Base-by-base conservation (phyloP, 1,140 invertebrate genomes). In the Hetaerina americana region DNA sequence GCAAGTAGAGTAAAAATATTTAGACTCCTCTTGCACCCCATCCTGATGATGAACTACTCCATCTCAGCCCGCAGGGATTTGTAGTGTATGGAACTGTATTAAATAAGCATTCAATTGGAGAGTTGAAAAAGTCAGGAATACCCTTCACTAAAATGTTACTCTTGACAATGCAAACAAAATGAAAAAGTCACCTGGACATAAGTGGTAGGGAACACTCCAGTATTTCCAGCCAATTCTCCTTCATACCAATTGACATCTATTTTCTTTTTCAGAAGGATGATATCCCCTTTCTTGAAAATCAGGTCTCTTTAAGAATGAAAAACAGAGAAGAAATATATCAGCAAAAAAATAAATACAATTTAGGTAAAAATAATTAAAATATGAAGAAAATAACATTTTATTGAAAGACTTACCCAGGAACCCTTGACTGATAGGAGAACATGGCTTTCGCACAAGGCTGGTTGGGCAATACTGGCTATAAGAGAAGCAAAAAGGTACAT, bases 201-300 rank as follows among this genome's bases (percentile, higher is more conserved):
- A 76, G 88, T 91, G 24, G 93, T 85, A 25, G 94, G 94, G 80
- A 96, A 95, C 75, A 92, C 90, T 27, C 94, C 94, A 77, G 89
- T 87, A 76, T 89, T 87, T 5, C 88, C 89, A 72, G 88, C 88
- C 75, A 89, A 86, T 82, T 96, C 92, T 26, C 94, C 94, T 76
- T 92, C 89, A 79, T 89, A 96, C 94, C 94, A 97, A 81, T 95
- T 94, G 69, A 88, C 87, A 80, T 96, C 94, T 67, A 96, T 88
- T 80, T 92, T 90, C 78, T 92, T 92, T 71, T 88, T 86, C 1
- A 96, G 82, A 0, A 91, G 81, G 70, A 95, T 89, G 40, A 93
- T 84, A 75, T 96, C 94, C 18, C 93, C 93, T 78, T 95, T 94
- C 81, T 94, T 94, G 80, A 97, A 96, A 72, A 87, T 89, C 66